Evolutionary conservation across 2,797 vertebrate species (phyloP), one percentile per base, ranked within the genome.

Genomic region (Sebastes melanostomus): DNA sequence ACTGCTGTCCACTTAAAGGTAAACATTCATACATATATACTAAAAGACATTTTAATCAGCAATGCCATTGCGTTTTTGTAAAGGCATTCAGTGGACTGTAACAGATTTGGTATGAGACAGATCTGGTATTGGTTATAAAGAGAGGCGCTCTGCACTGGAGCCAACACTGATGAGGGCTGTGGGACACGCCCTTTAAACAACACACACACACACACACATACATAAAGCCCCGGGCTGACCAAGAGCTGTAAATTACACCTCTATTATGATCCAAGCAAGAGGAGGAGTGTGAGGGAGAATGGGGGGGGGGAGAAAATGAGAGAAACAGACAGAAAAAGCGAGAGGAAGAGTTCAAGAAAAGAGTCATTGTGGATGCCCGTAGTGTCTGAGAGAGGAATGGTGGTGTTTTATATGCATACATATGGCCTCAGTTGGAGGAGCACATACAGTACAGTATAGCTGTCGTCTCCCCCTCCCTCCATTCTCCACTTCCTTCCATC

Each of bases 181-280:
- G 84, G 90, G 81, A 89, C 88, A 93, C 91, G 27, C 88, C 91
- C 92, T 87, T 91, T 82, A 83, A 84, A 84, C 58, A 82, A 88
- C 67, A 91, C 83, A 81, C 81, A 81, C 72, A 90, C 60, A 65
- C 62, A 72, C 24, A 55, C 54, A 82, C 52, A 66, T 22, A 76
- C 30, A 61, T 60, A 72, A 1, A 82, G 63, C 78, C 73, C 69
- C 10, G 1, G 83, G 83, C 86, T 86, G 88, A 92, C 85, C 82
- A 79, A 90, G 72, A 89, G 85, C 83, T 88, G 91, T 90, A 91
- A 91, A 91, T 88, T 87, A 91, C 83, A 81, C 80, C 22, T 27
- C 84, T 82, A 85, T 91, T 88, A 88, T 84, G 78, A 90, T 85
- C 73, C 42, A 82, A 10, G 75, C 52, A 5, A 72, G n/a, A 55